These are phyloP conservation scores for Monoplex corrugatus DNA, from an alignment of 2,888 invertebrate species.

Conservation along the genomic window DNA sequence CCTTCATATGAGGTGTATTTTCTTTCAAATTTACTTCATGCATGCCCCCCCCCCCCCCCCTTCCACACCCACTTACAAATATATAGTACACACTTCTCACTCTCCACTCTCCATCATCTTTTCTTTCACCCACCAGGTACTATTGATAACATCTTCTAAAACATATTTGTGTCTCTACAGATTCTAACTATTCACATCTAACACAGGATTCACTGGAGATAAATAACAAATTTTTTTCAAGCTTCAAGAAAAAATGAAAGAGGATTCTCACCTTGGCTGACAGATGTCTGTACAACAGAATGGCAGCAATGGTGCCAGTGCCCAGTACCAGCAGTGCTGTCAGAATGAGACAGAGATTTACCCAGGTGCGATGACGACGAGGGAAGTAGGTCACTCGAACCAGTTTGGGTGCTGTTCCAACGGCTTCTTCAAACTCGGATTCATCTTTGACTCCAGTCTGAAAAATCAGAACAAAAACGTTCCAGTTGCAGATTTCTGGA, in stretches of 20 bases:
- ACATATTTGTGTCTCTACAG: no score
- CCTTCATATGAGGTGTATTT: no score
- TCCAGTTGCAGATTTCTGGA: no score
- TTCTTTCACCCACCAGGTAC: no score
- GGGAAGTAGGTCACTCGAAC: slow-evolving; percentile 61
- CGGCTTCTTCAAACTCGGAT: slow-evolving; percentile 47
- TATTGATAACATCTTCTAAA: no score
- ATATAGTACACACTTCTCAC: no score
- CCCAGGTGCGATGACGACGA: slow-evolving; percentile 71
- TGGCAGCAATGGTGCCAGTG: slow-evolving; percentile 87
- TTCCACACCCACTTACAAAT: no score
- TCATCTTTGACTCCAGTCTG: slow-evolving; percentile 62
- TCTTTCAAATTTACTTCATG: no score
- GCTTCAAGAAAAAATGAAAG: not conserved
- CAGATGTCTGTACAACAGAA: slow-evolving; percentile 89
- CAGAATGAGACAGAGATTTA: slow-evolving; percentile 87
- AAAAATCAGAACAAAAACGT: not conserved
- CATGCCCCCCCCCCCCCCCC: no score
- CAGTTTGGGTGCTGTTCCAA: slow-evolving; percentile 40
- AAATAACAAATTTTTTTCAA: not conserved
- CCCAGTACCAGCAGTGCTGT: slow-evolving; percentile 88
- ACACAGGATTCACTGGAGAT: not conserved
- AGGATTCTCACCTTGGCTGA: slow-evolving; percentile 82
- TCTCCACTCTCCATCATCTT: no score
- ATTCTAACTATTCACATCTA: not conserved